These are phyloP conservation scores for Tarsius wallacei DNA, from an alignment of 2,797 vertebrate species.

Conservation along the genomic window DNA sequence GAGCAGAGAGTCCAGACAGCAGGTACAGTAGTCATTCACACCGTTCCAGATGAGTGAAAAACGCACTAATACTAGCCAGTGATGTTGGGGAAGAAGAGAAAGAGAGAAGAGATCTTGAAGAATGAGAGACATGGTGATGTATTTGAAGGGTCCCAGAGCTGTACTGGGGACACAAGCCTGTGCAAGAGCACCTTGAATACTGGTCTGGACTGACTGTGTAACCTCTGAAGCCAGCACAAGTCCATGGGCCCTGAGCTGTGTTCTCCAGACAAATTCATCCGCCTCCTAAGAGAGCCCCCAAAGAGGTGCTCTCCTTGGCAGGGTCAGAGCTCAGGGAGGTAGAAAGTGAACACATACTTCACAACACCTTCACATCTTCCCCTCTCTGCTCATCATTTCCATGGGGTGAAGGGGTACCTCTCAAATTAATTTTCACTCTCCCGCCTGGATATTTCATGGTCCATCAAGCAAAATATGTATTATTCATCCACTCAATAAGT, in stretches of 20 bases:
- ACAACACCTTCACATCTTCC: not conserved
- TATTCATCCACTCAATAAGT: conserved; percentile 19
- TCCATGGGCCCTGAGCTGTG: not conserved
- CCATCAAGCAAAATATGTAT: conserved; percentile 12
- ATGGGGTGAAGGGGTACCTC: not conserved
- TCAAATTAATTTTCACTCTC: not conserved
- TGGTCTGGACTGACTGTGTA: not conserved
- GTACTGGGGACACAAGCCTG: not conserved
- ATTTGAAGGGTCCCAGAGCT: not conserved
- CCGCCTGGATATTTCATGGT: not conserved
- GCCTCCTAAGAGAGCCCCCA: not conserved
- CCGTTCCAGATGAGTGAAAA: not conserved
- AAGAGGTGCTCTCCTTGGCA: not conserved
- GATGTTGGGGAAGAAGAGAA: not conserved
- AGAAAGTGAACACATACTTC: not conserved
- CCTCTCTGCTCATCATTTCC: not conserved
- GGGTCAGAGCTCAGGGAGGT: not conserved
- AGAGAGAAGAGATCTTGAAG: no score
- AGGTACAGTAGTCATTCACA: not conserved
- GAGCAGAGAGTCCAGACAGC: not conserved
- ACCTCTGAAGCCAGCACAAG: not conserved
- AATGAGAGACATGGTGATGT: not conserved
- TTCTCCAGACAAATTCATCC: not conserved
- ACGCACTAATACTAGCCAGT: not conserved
- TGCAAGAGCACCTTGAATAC: not conserved